These are phyloP conservation scores for Meleagris gallopavo DNA, from an alignment of 2,113 vertebrate genomes.

Conservation along the genomic window DNA sequence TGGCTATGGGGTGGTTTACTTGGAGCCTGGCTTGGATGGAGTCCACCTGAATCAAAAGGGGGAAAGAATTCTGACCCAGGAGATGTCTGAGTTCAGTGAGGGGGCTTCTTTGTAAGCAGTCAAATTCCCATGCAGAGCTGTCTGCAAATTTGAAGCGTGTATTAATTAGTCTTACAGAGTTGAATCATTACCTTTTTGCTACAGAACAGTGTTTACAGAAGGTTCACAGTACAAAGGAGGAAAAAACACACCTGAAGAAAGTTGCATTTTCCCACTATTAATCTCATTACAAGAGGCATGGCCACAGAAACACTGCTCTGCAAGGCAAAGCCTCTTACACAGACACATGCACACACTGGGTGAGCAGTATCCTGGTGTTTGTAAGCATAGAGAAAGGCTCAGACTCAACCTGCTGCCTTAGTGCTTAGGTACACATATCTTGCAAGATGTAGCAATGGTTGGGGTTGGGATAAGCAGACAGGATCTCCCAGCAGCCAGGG, in stretches of 20 bases:
- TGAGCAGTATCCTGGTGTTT: neutral
- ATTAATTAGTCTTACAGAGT: neutral
- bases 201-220: neutral
- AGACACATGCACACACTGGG: too few relatives aligned
- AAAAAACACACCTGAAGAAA: neutral
- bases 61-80: too few relatives aligned
- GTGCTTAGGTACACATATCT: neutral
- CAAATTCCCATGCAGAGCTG: neutral
- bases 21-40: too few relatives aligned
- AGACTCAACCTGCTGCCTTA: neutral
- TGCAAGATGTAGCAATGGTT: neutral
- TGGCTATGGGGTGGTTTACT: too few relatives aligned
- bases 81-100: too few relatives aligned
- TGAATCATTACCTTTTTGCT: neutral
- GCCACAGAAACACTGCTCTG: neutral
- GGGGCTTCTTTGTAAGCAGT: neutral
- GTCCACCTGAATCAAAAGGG: too few relatives aligned
- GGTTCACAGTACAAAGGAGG: neutral
- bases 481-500: neutral
- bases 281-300: neutral
- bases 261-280: neutral
- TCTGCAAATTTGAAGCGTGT: neutral
- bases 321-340: neutral
- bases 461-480: neutral
- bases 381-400: neutral